Evolutionary conservation across 1,140 invertebrate genomes (phyloP), one percentile per base, ranked within the genome.

Genomic region (Drosophila insularis): DNA sequence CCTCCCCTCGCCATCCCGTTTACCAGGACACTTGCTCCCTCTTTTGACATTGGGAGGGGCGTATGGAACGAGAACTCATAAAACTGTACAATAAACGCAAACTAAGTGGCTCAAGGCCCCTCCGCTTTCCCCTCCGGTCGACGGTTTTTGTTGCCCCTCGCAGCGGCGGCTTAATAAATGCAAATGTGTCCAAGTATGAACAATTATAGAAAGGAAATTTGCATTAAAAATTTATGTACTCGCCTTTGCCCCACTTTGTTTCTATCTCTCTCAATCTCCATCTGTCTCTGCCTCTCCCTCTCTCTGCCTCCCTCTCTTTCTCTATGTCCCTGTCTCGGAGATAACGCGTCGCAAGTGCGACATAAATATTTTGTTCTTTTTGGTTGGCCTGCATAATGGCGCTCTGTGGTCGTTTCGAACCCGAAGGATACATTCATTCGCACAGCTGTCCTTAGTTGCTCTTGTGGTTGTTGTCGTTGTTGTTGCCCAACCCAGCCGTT

Each of bases 141-240:
- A 1, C 10, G 7, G 2, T 11, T 4, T 14, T 14, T 17, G 14
- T 3, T 17, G 19, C 43, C 19, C 13, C 43, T 50, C 11, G 19
- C 43, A 50, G 17, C 10, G 35, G 58, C 58, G 35, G 63, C 73
- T 86, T 86, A 85, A 85, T 85, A 86, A 86, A 86, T 86, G 82
- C 79, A 86, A 86, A 87, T 86, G 82, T 87, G 76, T 77, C 80
- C 82, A 89, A 89, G 75, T 87, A 89, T 89, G 80, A 86, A 79
- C 82, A 86, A 86, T 86, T 87, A 86, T 86, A 86, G 82, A 86
- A 86, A 81, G 82, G 82, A 87, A 86, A 86, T 86, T 86, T 86
- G 75, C 82, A 89, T 87, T 87, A 87, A 87, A 89, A 87, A 80
- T 82, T 84, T 80, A 89, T 87, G 82, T 87, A 89, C 82, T 86